phyloP scores from a whole-genome alignment of 2,113 vertebrate species.

The Reinhardtius hippoglossoides region DNA sequence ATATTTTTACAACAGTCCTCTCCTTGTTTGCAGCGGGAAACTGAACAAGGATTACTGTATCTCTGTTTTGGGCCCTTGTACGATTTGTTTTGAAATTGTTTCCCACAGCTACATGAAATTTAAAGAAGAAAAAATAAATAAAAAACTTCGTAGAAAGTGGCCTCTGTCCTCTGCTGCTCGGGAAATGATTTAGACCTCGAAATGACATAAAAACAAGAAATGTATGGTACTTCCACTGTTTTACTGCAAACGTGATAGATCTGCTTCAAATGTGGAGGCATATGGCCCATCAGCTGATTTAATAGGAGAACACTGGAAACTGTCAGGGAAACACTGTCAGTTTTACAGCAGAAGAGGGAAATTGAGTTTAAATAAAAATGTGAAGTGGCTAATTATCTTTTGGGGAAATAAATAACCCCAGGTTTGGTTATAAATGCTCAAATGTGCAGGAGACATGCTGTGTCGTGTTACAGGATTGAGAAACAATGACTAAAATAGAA shows the following conservation, averaged over 20 bases:
- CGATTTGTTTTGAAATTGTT: conserved; percentile 25
- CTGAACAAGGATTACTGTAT: conserved; percentile 40
- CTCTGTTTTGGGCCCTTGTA: conserved; percentile 2
- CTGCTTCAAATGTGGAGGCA: no score
- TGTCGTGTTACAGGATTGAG: no score
- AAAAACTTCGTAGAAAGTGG: background rate
- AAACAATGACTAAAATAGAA: no score
- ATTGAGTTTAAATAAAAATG: no score
- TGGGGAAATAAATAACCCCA: no score
- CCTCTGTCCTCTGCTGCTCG: background rate
- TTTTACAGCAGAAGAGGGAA: no score
- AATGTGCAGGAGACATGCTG: no score
- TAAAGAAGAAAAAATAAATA: background rate
- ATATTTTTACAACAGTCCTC: conserved; percentile 34
- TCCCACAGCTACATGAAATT: conserved; percentile 9
- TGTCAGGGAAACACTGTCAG: no score
- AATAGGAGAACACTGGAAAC: background rate
- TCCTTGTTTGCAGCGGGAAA: conserved; percentile 44
- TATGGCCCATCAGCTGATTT: background rate
- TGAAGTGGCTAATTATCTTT: no score
- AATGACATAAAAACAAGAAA: background rate
- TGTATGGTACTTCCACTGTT: background rate
- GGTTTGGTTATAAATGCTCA: no score
- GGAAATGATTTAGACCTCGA: background rate
- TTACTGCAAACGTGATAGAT: background rate